Evolutionary conservation across 2,113 vertebrate species (phyloP).

Genomic region (Labeo rohita): DNA sequence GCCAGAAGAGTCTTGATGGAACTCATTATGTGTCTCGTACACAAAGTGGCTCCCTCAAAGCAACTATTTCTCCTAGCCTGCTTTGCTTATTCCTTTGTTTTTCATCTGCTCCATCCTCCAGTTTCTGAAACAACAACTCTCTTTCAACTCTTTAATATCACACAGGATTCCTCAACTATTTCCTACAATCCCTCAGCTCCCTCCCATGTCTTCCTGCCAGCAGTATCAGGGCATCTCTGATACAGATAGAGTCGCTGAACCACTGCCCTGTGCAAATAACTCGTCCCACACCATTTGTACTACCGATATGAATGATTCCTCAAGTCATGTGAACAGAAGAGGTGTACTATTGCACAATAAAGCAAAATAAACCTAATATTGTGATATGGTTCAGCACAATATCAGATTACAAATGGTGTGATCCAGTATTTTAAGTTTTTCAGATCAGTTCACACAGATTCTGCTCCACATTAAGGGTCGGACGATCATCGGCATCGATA

Average conservation of each 20-base stretch:
- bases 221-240: conserved; percentile 14
- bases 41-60: conserved; percentile 29
- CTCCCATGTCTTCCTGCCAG: conserved; percentile 14
- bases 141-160: conserved; percentile 42
- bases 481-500: too few species aligned
- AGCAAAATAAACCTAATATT: background rate
- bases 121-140: conserved; percentile 48
- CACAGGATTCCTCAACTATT: conserved; percentile 38
- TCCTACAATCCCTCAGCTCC: conserved; percentile 45
- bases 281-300: background rate
- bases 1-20: conserved; percentile 20
- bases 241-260: background rate
- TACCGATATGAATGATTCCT: background rate
- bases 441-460: background rate
- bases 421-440: background rate
- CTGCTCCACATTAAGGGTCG: too few species aligned
- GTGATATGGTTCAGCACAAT: background rate
- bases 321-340: background rate
- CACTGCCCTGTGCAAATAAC: conserved; percentile 35
- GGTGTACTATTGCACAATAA: background rate
- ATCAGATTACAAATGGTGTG: background rate
- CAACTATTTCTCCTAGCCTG: conserved; percentile 7
- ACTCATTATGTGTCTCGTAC: conserved; percentile 36
- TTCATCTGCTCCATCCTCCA: conserved; percentile 10
- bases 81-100: background rate